Percentiles rank a stretch among this genome's conserved stretches.
These are phyloP conservation scores for Etheostoma nigrum DNA, from an alignment of 2,797 vertebrate species.

Conservation along the genomic window DNA sequence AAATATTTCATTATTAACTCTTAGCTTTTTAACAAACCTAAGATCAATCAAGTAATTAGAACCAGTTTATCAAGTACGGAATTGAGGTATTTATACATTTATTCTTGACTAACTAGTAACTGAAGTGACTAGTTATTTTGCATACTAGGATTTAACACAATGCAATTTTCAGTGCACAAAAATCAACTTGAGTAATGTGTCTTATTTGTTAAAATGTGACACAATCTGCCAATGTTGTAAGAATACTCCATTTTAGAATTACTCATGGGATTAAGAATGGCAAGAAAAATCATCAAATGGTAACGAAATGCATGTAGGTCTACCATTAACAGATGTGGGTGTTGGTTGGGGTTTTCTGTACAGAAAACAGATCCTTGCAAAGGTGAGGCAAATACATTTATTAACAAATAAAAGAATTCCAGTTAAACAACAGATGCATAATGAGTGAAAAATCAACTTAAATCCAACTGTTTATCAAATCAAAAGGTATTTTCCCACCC, in stretches of 20 bases:
- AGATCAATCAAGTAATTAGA: too few relatives aligned
- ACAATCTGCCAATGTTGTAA: too few relatives aligned
- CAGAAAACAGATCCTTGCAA: not conserved
- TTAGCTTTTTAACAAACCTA: too few relatives aligned
- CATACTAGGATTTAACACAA: not conserved
- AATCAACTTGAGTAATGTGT: too few relatives aligned
- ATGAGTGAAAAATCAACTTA: not conserved
- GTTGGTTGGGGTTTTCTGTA: not conserved
- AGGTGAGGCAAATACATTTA: conserved; percentile 9
- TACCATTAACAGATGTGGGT: too few relatives aligned
- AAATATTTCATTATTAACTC: too few relatives aligned
- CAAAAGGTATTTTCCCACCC: not conserved
- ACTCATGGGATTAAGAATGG: not conserved
- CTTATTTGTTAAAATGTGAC: too few relatives aligned
- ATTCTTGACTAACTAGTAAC: too few relatives aligned
- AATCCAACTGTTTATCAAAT: not conserved
- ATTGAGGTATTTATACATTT: too few relatives aligned
- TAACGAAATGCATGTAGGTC: not conserved
- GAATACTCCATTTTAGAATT: too few relatives aligned
- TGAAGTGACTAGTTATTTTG: not conserved
- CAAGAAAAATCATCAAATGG: not conserved
- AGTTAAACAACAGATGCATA: not conserved
- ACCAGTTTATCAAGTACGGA: too few relatives aligned
- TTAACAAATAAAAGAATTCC: conserved; percentile 12
- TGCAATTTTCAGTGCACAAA: too few relatives aligned